These are phyloP conservation scores for Drosophila littoralis DNA, from an alignment of 1,140 invertebrate genomes.

Conservation along the genomic window DNA sequence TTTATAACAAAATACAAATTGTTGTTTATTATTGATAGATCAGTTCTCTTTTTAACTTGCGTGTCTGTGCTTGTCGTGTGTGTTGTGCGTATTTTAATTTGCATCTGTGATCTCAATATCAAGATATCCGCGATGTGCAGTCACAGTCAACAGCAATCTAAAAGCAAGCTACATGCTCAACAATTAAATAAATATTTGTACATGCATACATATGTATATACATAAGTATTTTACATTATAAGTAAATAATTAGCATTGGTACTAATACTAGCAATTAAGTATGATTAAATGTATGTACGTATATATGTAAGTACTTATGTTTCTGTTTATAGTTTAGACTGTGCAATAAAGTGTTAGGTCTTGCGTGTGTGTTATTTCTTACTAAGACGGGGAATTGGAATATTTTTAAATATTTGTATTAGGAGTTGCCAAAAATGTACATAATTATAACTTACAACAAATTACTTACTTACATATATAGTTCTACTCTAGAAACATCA, in stretches of 20 bases:
- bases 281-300: not conserved
- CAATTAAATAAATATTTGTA: conserved; percentile 25
- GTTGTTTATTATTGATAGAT: not conserved
- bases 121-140: conserved; percentile 44
- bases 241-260: conserved; percentile 3
- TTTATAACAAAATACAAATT: not conserved
- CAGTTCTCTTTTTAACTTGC: conserved; percentile 5
- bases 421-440: too few relatives aligned
- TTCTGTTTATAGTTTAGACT: not conserved
- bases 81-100: conserved; percentile 16
- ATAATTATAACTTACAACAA: too few relatives aligned
- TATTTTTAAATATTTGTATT: not conserved
- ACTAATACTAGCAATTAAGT: conserved; percentile 5
- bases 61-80: conserved; percentile 22
- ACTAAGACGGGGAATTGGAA: not conserved
- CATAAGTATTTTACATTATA: not conserved
- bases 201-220: not conserved
- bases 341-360: conserved; percentile 24
- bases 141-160: conserved; percentile 65
- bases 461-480: too few relatives aligned
- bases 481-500: too few relatives aligned
- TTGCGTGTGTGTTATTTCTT: conserved; percentile 8
- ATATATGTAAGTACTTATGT: conserved; percentile 4
- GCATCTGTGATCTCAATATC: conserved; percentile 13
- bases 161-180: conserved; percentile 58